Percentiles rank a stretch among this genome's conserved stretches.
These are phyloP conservation scores for Cyclina sinensis DNA, from an alignment of 1,140 invertebrate genomes.

Conservation along the genomic window DNA sequence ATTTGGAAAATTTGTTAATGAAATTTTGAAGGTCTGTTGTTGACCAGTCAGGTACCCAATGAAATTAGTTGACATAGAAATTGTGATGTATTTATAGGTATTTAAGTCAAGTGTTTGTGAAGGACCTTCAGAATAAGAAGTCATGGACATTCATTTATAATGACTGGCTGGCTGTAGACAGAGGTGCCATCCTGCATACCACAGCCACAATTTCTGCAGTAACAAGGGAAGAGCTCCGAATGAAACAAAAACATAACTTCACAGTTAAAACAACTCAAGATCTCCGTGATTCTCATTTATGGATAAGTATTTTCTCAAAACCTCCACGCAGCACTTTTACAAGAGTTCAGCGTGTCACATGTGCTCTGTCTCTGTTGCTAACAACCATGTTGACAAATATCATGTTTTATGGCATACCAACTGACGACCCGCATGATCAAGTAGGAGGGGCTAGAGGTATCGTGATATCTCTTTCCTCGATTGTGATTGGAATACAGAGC, in stretches of 20 bases:
- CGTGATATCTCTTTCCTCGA: slow-evolving; percentile 65
- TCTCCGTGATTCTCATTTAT: slow-evolving; percentile 78
- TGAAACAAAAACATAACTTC: slow-evolving; percentile 70
- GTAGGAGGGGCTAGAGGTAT: slow-evolving; percentile 45
- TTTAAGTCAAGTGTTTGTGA: slow-evolving; percentile 75
- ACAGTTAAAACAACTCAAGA: slow-evolving; percentile 77
- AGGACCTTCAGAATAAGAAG: slow-evolving; percentile 73
- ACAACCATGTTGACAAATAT: slow-evolving; percentile 82
- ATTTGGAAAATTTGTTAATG: no score
- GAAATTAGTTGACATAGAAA: no score
- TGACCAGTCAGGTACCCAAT: no score
- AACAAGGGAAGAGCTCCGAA: slow-evolving; percentile 74
- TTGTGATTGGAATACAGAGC: slow-evolving; percentile 78
- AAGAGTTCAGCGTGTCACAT: slow-evolving; percentile 80
- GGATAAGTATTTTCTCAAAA: slow-evolving; percentile 81
- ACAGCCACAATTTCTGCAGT: slow-evolving; percentile 58
- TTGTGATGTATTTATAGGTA: slow-evolving; percentile 73
- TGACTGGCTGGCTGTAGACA: slow-evolving; percentile 77
- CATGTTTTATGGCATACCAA: slow-evolving; percentile 82
- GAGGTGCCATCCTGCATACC: slow-evolving; percentile 57
- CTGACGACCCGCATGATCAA: slow-evolving; percentile 74
- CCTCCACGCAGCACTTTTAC: slow-evolving; percentile 81
- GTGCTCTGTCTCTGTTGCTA: slow-evolving; percentile 79
- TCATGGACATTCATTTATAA: slow-evolving; percentile 77
- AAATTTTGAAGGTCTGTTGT: no score